phyloP scores from a whole-genome alignment of 2,888 invertebrate genomes.

The Vandiemenella viatica region DNA sequence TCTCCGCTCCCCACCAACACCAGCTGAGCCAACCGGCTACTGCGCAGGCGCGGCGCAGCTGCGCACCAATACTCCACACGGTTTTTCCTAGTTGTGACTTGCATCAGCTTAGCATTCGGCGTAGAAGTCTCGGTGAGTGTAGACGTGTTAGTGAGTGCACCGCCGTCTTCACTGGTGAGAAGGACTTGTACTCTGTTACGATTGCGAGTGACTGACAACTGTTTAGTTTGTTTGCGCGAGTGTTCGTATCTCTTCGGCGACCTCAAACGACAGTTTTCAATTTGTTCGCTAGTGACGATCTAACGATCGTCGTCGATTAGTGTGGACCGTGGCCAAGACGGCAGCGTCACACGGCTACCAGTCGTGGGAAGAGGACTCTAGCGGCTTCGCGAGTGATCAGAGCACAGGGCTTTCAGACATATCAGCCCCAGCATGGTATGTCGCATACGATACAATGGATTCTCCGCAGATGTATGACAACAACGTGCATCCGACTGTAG shows the following conservation, averaged over 20 bases:
- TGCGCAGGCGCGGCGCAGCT: not conserved
- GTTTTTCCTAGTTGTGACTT: constrained; percentile 13
- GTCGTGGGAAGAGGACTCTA: constrained; percentile 13
- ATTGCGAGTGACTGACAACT: not conserved
- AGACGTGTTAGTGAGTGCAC: not conserved
- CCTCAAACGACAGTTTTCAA: no score
- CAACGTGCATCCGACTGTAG: constrained; percentile 36
- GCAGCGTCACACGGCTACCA: constrained; percentile 7
- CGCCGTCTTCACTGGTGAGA: not conserved
- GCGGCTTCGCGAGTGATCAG: constrained; percentile 6
- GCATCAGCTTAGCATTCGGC: constrained; percentile 14
- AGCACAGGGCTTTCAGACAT: constrained; percentile 1
- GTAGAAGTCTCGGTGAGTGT: constrained; percentile 6
- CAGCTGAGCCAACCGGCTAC: no score
- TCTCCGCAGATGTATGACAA: constrained; percentile 79
- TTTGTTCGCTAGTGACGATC: no score
- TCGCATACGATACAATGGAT: constrained; percentile 40
- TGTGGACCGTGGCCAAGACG: no score
- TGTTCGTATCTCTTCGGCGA: constrained; percentile 5
- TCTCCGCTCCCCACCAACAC: no score
- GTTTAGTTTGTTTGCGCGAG: constrained; percentile 2
- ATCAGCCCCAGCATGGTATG: constrained; percentile 13
- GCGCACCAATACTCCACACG: constrained; percentile 1
- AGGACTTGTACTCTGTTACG: not conserved
- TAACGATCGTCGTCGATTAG: no score